Conservation (phyloP, 2,888 invertebrate species). For the Papilio protenor region DNA sequence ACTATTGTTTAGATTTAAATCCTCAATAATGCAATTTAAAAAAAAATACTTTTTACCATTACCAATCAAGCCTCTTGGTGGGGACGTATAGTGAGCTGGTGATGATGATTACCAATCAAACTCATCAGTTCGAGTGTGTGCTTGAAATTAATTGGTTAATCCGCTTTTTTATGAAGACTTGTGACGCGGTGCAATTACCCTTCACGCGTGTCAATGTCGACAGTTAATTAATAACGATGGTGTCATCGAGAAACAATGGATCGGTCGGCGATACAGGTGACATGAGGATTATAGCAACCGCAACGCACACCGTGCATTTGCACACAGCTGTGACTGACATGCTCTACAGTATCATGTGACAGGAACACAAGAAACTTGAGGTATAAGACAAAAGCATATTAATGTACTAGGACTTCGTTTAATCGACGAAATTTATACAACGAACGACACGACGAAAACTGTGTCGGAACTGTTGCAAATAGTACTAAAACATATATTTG, state of each 20-base stretch:
- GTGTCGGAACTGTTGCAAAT: no score
- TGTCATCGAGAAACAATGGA: slow-evolving; percentile 6
- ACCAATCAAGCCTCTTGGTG: no score
- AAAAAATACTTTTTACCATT: no score
- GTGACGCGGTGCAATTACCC: not conserved
- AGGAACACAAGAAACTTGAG: not conserved
- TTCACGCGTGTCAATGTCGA: not conserved
- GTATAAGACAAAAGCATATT: not conserved
- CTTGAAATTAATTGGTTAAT: not conserved
- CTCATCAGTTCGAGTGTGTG: not conserved
- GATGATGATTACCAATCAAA: no score
- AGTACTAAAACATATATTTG: no score
- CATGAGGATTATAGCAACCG: slow-evolving; percentile 1
- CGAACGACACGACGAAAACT: no score
- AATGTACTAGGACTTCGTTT: not conserved
- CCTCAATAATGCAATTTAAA: no score
- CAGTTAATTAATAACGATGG: slow-evolving; percentile 18
- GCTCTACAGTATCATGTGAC: not conserved
- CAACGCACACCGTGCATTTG: slow-evolving; percentile 1
- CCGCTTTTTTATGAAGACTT: not conserved
- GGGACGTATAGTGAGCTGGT: no score
- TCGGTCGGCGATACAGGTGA: slow-evolving; percentile 2
- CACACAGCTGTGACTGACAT: not conserved
- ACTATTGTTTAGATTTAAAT: no score
- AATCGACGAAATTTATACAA: not conserved